These are phyloP conservation scores for Acipenser oxyrinchus DNA, from an alignment of 2,797 vertebrate genomes.

Conservation along the genomic window DNA sequence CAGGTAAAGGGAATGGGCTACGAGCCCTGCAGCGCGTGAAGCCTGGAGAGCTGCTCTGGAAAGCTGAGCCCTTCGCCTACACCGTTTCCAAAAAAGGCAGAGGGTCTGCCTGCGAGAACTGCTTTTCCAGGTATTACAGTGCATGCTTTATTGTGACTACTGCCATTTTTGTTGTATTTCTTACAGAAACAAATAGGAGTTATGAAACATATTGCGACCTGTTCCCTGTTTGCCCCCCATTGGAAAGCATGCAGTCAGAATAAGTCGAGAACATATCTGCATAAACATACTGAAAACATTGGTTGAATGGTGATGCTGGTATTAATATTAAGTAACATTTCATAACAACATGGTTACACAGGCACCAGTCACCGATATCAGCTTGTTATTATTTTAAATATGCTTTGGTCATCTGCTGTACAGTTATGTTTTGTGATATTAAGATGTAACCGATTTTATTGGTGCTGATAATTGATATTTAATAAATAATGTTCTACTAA, in stretches of 20 bases:
- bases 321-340: too few relatives aligned
- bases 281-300: slow-evolving; percentile 16
- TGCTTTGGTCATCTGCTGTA: too few relatives aligned
- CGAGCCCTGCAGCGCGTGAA: slow-evolving; percentile 42
- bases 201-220: slow-evolving; percentile 16
- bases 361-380: too few relatives aligned
- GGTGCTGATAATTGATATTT: too few relatives aligned
- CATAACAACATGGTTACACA: too few relatives aligned
- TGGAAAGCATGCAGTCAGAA: background rate
- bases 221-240: slow-evolving; percentile 9
- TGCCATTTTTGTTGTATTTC: slow-evolving; percentile 6
- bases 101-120: slow-evolving; percentile 65
- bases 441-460: too few relatives aligned
- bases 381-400: too few relatives aligned
- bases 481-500: too few relatives aligned
- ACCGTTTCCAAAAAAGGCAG: slow-evolving; percentile 54
- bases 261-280: too few relatives aligned
- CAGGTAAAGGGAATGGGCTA: slow-evolving; percentile 68
- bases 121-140: slow-evolving; percentile 67
- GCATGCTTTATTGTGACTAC: slow-evolving; percentile 9
- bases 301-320: background rate
- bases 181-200: slow-evolving; percentile 19
- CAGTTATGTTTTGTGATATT: too few relatives aligned
- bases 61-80: slow-evolving; percentile 62
- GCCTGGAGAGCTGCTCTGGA: slow-evolving; percentile 61